These are phyloP conservation scores for Brachypodius melanocephalos DNA, from an alignment of 2,113 vertebrate genomes.

Conservation along the genomic window DNA sequence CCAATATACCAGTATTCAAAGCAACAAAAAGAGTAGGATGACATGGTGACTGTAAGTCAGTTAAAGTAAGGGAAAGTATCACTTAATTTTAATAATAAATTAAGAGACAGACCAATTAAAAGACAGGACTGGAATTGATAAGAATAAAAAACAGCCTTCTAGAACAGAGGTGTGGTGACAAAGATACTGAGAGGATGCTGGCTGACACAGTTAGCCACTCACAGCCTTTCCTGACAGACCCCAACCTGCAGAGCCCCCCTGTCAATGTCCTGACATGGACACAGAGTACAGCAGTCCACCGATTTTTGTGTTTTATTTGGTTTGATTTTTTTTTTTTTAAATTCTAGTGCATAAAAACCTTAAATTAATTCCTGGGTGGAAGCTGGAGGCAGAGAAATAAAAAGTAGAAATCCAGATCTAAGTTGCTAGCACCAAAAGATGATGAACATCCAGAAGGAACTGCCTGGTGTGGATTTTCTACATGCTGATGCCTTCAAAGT, in stretches of 20 bases:
- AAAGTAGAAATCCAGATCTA: not conserved
- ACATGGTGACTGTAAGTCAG: not conserved
- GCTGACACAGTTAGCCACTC: fast-evolving
- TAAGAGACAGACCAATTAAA: not conserved
- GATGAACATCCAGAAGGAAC: not conserved
- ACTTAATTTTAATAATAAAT: not conserved
- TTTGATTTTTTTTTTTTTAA: not conserved
- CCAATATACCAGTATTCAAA: not conserved
- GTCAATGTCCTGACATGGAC: fast-evolving
- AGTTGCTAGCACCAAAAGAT: fast-evolving
- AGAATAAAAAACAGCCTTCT: not conserved
- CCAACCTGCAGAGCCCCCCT: fast-evolving
- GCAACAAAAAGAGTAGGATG: not conserved
- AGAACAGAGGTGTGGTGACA: not conserved
- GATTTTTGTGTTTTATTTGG: not conserved
- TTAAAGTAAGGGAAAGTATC: not conserved
- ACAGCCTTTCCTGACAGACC: too few relatives aligned
- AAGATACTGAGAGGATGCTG: not conserved
- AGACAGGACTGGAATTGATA: not conserved
- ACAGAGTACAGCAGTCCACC: not conserved
- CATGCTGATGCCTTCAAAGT: not conserved
- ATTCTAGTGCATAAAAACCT: not conserved
- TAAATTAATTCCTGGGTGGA: not conserved
- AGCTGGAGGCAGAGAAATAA: not conserved
- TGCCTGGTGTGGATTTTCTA: not conserved